These are phyloP conservation scores for Doris montereyensis DNA, from an alignment of 2,888 invertebrate genomes.

Conservation along the genomic window DNA sequence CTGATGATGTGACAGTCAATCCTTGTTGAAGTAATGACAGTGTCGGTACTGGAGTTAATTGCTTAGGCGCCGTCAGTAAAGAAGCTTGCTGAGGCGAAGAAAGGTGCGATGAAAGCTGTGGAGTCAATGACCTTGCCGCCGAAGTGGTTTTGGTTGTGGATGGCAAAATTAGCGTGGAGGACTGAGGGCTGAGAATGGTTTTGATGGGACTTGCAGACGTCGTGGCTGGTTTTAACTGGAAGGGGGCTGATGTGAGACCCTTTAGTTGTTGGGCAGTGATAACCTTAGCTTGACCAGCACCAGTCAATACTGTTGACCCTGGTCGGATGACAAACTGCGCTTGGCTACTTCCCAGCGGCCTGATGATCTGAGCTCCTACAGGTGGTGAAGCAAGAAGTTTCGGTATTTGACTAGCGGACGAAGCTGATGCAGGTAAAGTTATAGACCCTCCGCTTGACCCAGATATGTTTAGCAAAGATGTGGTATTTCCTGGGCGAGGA, in stretches of 20 bases:
- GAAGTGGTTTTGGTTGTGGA: conserved; percentile 12
- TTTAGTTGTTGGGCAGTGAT: conserved; percentile 32
- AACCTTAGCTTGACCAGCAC: conserved; percentile 7
- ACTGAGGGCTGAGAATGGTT: conserved; percentile 24
- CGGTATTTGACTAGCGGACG: conserved; percentile 36
- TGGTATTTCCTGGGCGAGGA: conserved; percentile 18
- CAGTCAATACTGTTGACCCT: conserved; percentile 15
- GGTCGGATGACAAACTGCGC: conserved; percentile 39
- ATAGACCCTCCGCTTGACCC: conserved; percentile 12
- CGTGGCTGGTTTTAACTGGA: conserved; percentile 38
- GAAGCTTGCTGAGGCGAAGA: conserved; percentile 10
- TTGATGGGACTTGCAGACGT: conserved; percentile 28
- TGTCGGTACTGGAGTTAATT: background rate
- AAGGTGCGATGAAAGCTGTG: conserved; percentile 24
- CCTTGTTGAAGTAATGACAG: too few species aligned
- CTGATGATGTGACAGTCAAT: background rate
- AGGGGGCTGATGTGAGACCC: conserved; percentile 23
- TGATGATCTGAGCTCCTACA: conserved; percentile 33
- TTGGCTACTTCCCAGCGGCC: conserved; percentile 28
- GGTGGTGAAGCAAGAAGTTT: conserved; percentile 28
- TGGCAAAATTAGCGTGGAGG: background rate
- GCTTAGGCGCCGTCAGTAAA: background rate
- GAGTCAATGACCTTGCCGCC: conserved; percentile 30
- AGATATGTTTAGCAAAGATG: conserved; percentile 38
- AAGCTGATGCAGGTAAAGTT: conserved; percentile 27